Evolutionary conservation across 2,888 invertebrate species (phyloP), one percentile per base, ranked within the genome.

Genomic region (Caenorhabditis drosophilae): DNA sequence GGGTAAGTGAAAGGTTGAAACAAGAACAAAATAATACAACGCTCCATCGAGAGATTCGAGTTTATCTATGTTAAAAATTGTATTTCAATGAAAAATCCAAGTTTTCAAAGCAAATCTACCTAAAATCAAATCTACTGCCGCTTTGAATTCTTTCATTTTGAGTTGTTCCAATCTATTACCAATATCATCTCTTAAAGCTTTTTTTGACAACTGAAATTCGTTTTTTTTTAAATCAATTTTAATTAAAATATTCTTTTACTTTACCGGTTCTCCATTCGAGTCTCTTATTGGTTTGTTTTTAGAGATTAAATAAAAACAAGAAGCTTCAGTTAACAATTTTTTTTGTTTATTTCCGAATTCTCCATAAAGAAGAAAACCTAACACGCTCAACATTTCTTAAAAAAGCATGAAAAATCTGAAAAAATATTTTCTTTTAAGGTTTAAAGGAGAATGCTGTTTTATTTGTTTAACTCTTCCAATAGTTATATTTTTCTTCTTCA

Each of bases 301-400:
- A 36, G 55, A 59, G n/a, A 59, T 31, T 7, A 55, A 25, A 42
- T 55, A 64, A 6, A 64, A 38, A 46, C 47, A 52, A 22, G 56
- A 31, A 2, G 58, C 25, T 6, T 59, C 48, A 47, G 47, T 52
- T 15, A 64, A 20, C 4, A 25, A 34, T 16, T 50, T 23, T 6
- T 44, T 26, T 6, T 34, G 51, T 15, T 42, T 35, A 26, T 51
- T 42, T 4, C 31, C 31, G 22, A 27, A 26, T 42, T 51, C 25
- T 25, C 64, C 59, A 26, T 59, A 25, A n/a, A 64, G 59, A 1
- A 64, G 51, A 48, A 55, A 59, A 15, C 52, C 42, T 44, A 64
- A 31, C 16, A 55, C 16, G 51, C 64, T 64, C 36, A 64, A 55
- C 64, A 64, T 64, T 47, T 26, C 51, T 46, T 40, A 47, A 64